Percentiles rank a stretch among this genome's conserved stretches.
Conservation (phyloP, 2,888 invertebrate species). For the Chirona hameri region DNA sequence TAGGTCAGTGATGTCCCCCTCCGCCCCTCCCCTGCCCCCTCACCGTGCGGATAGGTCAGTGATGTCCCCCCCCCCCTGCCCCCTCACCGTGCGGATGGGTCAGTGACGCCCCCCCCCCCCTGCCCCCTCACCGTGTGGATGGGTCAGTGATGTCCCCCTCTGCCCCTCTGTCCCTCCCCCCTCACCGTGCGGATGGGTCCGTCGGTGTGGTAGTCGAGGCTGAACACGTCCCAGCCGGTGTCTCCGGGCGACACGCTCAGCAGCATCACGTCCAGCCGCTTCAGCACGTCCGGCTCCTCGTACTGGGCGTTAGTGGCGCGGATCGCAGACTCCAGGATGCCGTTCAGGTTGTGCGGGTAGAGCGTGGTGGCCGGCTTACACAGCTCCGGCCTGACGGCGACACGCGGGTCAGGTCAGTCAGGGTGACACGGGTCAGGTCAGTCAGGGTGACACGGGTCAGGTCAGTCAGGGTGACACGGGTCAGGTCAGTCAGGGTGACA, state of each 20-base stretch:
- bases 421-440: slow-evolving; percentile 22
- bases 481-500: too few species aligned
- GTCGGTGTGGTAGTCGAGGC: slow-evolving; percentile 78
- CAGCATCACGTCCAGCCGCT: slow-evolving; percentile 77
- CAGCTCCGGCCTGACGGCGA: slow-evolving; percentile 38
- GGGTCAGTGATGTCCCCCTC: too few species aligned
- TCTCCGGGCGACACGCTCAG: slow-evolving; percentile 64
- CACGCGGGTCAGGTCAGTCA: too few species aligned
- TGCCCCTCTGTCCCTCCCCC: background rate
- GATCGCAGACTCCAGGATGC: slow-evolving; percentile 78
- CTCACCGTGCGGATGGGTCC: slow-evolving; percentile 79
- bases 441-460: background rate
- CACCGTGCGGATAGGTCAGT: too few species aligned
- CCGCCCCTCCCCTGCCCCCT: too few species aligned
- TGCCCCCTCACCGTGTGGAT: too few species aligned
- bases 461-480: too few species aligned
- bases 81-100: too few species aligned
- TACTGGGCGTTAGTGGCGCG: slow-evolving; percentile 91
- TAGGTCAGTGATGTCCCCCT: too few species aligned
- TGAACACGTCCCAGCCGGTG: slow-evolving; percentile 86
- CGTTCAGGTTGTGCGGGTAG: slow-evolving; percentile 81
- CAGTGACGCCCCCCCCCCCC: too few species aligned
- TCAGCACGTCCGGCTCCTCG: slow-evolving; percentile 85
- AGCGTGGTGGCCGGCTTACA: slow-evolving; percentile 80
- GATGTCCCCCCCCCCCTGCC: too few species aligned